Conservation (phyloP, 2,888 invertebrate genomes). For the Capitulum mitella region DNA sequence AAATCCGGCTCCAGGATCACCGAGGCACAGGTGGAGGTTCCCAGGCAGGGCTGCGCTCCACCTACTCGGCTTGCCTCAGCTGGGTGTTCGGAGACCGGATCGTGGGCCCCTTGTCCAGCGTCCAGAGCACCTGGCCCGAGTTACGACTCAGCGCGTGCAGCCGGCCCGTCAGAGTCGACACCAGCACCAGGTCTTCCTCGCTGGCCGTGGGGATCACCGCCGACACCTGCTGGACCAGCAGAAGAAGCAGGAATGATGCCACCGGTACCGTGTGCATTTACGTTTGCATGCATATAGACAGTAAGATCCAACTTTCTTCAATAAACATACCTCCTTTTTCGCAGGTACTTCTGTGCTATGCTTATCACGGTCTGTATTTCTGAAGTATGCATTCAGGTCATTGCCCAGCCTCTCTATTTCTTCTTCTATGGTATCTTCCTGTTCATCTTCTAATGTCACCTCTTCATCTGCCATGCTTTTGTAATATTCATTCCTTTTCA, state of each 20-base stretch:
- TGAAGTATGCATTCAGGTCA: neutral
- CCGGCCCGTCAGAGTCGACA: conserved; percentile 88
- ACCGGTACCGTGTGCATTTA: no score
- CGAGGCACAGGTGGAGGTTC: neutral
- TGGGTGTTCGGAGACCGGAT: conserved; percentile 19
- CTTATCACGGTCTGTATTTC: neutral
- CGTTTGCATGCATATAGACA: neutral
- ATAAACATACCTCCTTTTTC: neutral
- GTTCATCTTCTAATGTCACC: neutral
- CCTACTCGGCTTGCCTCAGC: neutral
- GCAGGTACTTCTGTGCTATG: neutral
- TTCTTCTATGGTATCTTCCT: neutral
- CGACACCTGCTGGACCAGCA: neutral
- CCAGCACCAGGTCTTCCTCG: conserved; percentile 52
- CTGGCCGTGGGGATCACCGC: neutral
- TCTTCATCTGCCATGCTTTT: neutral
- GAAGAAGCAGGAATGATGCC: neutral
- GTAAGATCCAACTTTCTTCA: neutral
- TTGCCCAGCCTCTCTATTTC: neutral
- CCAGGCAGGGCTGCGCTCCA: neutral
- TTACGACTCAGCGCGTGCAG: conserved; percentile 81
- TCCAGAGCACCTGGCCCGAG: conserved; percentile 82
- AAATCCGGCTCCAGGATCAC: neutral
- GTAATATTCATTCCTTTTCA: neutral
- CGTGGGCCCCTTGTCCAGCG: conserved; percentile 64